phyloP scores from a whole-genome alignment of 2,888 invertebrate species.

The Rhogogaster chlorosoma region DNA sequence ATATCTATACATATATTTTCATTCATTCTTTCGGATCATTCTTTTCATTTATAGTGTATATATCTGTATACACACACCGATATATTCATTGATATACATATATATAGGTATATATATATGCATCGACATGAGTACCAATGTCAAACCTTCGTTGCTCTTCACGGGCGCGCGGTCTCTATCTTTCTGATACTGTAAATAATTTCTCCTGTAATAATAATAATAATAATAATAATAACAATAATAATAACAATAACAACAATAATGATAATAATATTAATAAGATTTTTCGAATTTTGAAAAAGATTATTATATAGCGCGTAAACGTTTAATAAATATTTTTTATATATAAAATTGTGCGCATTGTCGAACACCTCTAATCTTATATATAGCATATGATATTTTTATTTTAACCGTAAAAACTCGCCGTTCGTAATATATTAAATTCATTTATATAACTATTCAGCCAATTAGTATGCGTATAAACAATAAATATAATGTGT shows the following conservation, averaged over 20 bases:
- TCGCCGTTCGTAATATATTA: not conserved
- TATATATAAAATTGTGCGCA: not conserved
- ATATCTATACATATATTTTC: not conserved
- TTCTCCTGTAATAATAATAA: not conserved
- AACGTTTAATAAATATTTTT: not conserved
- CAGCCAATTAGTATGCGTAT: not conserved
- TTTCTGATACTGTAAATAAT: not conserved
- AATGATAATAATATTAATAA: not conserved
- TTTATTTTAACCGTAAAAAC: not conserved
- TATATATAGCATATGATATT: not conserved
- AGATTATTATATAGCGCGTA: not conserved
- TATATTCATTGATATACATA: not conserved
- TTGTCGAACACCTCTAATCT: not conserved
- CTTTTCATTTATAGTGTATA: not conserved
- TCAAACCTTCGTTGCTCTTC: conserved; percentile 7
- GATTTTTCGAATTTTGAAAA: not conserved
- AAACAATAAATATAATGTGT: not conserved
- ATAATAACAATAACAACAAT: not conserved
- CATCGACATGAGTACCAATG: not conserved
- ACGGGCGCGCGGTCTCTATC: not conserved
- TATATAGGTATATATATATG: not conserved
- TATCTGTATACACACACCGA: not conserved
- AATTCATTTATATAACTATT: not conserved
- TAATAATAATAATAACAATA: not conserved
- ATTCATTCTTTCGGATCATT: not conserved